These are phyloP conservation scores for Ypsolopha sequella DNA, from an alignment of 2,888 invertebrate genomes.

Conservation along the genomic window DNA sequence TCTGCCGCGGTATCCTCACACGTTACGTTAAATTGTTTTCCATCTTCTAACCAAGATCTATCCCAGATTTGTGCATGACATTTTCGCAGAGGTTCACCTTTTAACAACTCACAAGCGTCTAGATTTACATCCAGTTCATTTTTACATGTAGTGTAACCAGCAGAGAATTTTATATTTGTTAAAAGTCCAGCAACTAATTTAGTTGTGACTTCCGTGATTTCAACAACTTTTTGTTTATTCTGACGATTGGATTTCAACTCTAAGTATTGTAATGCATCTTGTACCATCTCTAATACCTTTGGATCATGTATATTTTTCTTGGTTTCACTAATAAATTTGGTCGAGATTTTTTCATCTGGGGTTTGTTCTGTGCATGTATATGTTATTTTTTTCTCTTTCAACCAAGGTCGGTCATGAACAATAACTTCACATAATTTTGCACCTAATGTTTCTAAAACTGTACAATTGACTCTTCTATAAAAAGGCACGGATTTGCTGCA, in stretches of 20 bases:
- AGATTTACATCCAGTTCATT: constrained; percentile 17
- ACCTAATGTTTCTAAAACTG: constrained; percentile 26
- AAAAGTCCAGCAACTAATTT: constrained; percentile 68
- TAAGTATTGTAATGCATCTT: constrained; percentile 43
- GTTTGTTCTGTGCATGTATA: constrained; percentile 35
- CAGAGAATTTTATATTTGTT: constrained; percentile 69
- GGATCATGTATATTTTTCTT: constrained; percentile 23
- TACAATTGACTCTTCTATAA: constrained; percentile 29
- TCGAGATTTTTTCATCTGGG: constrained; percentile 17
- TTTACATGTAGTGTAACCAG: constrained; percentile 68
- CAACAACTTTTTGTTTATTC: constrained; percentile 39
- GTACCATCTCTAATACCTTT: constrained; percentile 31
- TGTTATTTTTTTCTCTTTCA: constrained; percentile 9
- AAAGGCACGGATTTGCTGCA: constrained; percentile 31
- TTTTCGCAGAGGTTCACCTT: constrained; percentile 26
- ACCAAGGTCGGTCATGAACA: constrained; percentile 23
- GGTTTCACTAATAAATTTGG: constrained; percentile 1
- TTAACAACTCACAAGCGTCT: constrained; percentile 29
- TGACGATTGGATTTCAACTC: constrained; percentile 39
- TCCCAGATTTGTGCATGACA: constrained; percentile 63
- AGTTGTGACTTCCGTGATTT: constrained; percentile 48
- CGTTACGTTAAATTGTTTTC: constrained; percentile 26
- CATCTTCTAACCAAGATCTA: constrained; percentile 68
- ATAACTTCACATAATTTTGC: constrained; percentile 39
- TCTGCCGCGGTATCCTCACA: neutral